Conservation (phyloP, 2,113 vertebrate species). For the Campylomormyrus tamandua region DNA sequence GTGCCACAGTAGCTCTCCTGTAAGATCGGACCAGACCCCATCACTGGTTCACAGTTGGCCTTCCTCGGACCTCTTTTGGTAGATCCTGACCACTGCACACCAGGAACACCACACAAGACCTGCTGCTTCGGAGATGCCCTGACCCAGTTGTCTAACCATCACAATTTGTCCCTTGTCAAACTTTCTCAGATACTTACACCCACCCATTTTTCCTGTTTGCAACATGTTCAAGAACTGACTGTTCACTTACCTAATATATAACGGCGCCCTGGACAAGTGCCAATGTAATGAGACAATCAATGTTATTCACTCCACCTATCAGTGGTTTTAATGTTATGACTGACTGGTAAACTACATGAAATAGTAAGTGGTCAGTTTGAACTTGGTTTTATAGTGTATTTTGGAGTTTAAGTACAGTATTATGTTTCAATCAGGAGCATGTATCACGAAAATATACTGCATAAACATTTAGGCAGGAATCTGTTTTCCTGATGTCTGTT, state of each 20-base stretch:
- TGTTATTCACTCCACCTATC: not conserved
- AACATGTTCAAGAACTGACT: not conserved
- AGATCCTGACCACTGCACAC: too few relatives aligned
- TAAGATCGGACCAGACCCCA: not conserved
- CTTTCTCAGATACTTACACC: not conserved
- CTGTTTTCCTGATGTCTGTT: not conserved
- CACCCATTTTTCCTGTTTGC: not conserved
- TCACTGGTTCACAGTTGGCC: not conserved
- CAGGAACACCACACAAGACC: too few relatives aligned
- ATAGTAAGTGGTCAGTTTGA: not conserved
- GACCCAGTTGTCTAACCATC: not conserved
- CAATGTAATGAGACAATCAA: not conserved
- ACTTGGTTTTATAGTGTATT: not conserved
- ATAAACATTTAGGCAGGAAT: not conserved
- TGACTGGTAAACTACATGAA: not conserved
- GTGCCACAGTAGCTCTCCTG: not conserved
- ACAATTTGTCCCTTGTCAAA: not conserved
- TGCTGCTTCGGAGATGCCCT: not conserved
- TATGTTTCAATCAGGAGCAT: not conserved
- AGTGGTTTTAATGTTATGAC: not conserved
- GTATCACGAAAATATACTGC: not conserved
- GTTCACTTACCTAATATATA: not conserved
- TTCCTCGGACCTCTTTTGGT: not conserved
- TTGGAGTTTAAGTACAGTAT: not conserved
- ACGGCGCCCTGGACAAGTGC: not conserved